A percentile compares a stretch with the other conserved stretches of the same genome.
Evolutionary conservation across 2,113 vertebrate genomes (phyloP).

Genomic region (Bagarius yarrelli): DNA sequence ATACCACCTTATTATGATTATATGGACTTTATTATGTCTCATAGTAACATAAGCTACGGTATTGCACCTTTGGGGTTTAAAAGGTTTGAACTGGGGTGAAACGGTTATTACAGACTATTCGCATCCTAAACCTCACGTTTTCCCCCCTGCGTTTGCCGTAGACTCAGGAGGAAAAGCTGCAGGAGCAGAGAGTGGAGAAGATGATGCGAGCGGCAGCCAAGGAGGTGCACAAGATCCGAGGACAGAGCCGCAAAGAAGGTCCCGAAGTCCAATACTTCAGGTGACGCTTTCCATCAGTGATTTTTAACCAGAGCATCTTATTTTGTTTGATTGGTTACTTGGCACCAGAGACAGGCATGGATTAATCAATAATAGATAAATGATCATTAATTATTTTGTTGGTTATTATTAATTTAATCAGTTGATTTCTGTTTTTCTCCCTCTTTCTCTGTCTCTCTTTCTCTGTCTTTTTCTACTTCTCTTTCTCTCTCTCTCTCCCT

Average conservation of each 20-base stretch:
- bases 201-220: slow-evolving; percentile 95
- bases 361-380: no score
- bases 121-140: no score
- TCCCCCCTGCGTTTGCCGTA: slow-evolving; percentile 50
- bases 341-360: background rate
- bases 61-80: no score
- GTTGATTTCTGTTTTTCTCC: no score
- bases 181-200: slow-evolving; percentile 85
- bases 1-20: no score
- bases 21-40: no score
- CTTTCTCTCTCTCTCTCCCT: slow-evolving; percentile 13
- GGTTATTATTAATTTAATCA: no score
- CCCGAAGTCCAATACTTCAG: slow-evolving; percentile 93
- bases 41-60: no score
- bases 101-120: no score
- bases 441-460: background rate
- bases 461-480: background rate
- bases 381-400: no score
- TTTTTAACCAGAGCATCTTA: background rate
- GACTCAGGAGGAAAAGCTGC: slow-evolving; percentile 81
- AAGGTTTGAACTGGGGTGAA: background rate
- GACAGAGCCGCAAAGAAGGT: slow-evolving; percentile 88
- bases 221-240: slow-evolving; percentile 90
- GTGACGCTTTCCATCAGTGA: slow-evolving; percentile 63
- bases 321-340: background rate